Evolutionary conservation across 1,140 invertebrate genomes (phyloP).

Genomic region (Steinernema feltiae): DNA sequence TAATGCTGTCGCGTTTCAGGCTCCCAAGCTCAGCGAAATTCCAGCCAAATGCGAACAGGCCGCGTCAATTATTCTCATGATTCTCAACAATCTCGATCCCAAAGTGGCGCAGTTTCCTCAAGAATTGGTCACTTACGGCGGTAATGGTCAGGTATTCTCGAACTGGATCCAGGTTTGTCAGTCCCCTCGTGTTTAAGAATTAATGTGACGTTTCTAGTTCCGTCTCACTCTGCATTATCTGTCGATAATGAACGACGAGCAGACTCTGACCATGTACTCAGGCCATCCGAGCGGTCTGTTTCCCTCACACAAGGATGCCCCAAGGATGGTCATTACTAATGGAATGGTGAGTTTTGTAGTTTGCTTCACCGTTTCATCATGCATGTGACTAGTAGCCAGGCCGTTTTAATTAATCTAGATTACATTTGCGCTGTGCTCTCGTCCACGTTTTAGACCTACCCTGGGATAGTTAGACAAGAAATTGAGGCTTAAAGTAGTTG

Average conservation of each 20-base stretch:
- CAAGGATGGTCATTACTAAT: constrained; percentile 68
- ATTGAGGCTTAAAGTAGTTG: too few species aligned
- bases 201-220: constrained; percentile 61
- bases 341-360: constrained; percentile 67
- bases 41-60: constrained; percentile 62
- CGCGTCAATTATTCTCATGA: constrained; percentile 68
- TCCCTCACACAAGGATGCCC: constrained; percentile 62
- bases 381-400: constrained; percentile 9
- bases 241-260: constrained; percentile 64
- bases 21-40: constrained; percentile 65
- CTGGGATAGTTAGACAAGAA: too few species aligned
- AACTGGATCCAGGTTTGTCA: constrained; percentile 67
- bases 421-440: too few species aligned
- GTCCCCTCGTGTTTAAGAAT: neutral
- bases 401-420: too few species aligned
- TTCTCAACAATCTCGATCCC: constrained; percentile 68
- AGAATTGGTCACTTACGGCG: constrained; percentile 67
- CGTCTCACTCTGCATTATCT: constrained; percentile 66
- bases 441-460: too few species aligned
- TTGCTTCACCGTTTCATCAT: neutral
- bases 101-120: constrained; percentile 65
- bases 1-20: constrained; percentile 57
- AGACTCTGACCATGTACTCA: constrained; percentile 68
- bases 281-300: constrained; percentile 69
- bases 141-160: constrained; percentile 69